phyloP scores from a whole-genome alignment of 2,888 invertebrate genomes.

The Thalpophila matura region DNA sequence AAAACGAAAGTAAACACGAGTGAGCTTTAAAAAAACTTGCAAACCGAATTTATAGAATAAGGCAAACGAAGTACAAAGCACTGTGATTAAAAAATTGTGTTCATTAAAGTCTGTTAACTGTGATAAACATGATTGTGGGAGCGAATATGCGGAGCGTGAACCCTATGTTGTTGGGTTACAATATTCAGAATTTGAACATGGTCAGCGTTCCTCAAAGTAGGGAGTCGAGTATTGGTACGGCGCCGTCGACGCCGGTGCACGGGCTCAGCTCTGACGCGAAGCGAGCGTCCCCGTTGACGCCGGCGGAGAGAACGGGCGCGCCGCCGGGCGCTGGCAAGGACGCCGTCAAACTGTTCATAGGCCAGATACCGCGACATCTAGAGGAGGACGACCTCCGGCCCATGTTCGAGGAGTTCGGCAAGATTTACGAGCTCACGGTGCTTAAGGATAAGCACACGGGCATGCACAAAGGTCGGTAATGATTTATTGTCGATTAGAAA shows the following conservation, averaged over 20 bases:
- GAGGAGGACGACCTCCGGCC: conserved; percentile 97
- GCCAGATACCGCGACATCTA: conserved; percentile 97
- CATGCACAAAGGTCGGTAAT: conserved; percentile 96
- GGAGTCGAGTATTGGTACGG: conserved; percentile 74
- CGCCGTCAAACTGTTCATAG: conserved; percentile 96
- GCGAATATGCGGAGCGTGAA: conserved; percentile 81
- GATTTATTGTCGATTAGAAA: conserved; percentile 62
- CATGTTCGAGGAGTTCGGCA: conserved; percentile 98
- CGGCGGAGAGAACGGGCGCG: conserved; percentile 85
- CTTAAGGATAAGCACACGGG: conserved; percentile 98
- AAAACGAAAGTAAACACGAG: conserved; percentile 82
- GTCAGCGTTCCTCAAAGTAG: conserved; percentile 67
- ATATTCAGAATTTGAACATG: conserved; percentile 70
- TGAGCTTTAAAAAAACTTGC: conserved; percentile 83
- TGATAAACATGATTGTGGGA: conserved; percentile 86
- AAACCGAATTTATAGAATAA: conserved; percentile 89
- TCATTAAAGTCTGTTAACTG: conserved; percentile 75
- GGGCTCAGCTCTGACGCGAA: conserved; percentile 68
- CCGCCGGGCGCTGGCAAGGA: conserved; percentile 88
- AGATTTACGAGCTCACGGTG: conserved; percentile 98
- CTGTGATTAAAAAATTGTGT: conserved; percentile 82
- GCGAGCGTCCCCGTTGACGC: conserved; percentile 78
- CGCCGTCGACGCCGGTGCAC: conserved; percentile 86
- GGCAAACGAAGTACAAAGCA: conserved; percentile 84
- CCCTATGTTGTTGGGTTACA: conserved; percentile 83